Evolutionary conservation across 53 echinoderm and acorn worm genomes (phyloP).

Genomic region (Arbacia lixula): DNA sequence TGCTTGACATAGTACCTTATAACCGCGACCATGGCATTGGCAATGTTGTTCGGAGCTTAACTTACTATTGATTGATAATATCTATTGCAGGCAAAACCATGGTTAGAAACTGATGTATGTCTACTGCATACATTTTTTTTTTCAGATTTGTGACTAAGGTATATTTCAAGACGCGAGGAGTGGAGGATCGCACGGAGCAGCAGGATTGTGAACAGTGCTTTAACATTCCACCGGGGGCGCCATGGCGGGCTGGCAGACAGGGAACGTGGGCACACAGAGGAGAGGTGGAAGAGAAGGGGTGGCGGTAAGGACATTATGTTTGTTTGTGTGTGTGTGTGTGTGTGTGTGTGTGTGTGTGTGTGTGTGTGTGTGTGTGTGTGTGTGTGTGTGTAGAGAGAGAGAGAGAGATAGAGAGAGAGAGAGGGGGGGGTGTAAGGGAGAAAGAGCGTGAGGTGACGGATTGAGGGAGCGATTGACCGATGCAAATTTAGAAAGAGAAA

Average conservation of each 20-base stretch:
- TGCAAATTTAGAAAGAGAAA: not conserved
- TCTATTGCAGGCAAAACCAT: too few relatives aligned
- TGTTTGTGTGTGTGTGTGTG: not conserved
- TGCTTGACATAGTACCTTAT: too few relatives aligned
- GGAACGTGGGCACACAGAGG: not conserved
- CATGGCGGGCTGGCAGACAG: not conserved
- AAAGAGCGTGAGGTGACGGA: not conserved
- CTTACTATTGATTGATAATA: too few relatives aligned
- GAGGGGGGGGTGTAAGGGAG: not conserved
- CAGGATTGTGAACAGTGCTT: too few relatives aligned
- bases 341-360: not conserved
- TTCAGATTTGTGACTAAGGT: too few relatives aligned
- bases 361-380: not conserved
- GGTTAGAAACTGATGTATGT: too few relatives aligned
- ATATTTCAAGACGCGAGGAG: too few relatives aligned
- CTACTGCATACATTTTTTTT: too few relatives aligned
- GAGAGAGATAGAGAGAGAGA: not conserved
- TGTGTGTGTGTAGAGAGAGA: not conserved
- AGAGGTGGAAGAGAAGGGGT: not conserved
- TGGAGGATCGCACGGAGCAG: too few relatives aligned
- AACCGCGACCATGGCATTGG: too few relatives aligned
- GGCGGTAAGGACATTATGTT: not conserved
- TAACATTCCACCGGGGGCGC: slow-evolving; percentile 4
- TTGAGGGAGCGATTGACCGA: not conserved
- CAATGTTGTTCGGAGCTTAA: too few relatives aligned